These are phyloP conservation scores for Eulithis testata DNA, from an alignment of 2,888 invertebrate species.

Conservation along the genomic window DNA sequence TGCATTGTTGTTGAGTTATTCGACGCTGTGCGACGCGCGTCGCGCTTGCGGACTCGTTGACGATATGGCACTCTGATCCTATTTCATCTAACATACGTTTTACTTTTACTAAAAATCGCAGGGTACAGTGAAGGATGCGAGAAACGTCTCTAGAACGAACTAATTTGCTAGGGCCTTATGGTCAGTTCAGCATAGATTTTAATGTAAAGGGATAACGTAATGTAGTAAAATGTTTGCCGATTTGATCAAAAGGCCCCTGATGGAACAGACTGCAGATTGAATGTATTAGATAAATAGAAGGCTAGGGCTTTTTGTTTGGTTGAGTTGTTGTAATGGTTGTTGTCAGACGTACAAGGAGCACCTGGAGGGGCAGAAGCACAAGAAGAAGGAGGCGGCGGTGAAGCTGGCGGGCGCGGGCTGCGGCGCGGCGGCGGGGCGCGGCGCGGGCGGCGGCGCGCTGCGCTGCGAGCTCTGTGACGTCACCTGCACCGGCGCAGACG, in stretches of 20 bases:
- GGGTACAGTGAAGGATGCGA: too few relatives aligned
- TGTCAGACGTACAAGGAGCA: slow-evolving; percentile 90
- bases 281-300: too few relatives aligned
- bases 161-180: too few relatives aligned
- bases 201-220: too few relatives aligned
- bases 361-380: slow-evolving; percentile 99
- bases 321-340: background rate
- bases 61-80: slow-evolving; percentile 61
- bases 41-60: slow-evolving; percentile 36
- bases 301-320: too few relatives aligned
- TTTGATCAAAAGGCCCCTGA: too few relatives aligned
- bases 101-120: too few relatives aligned
- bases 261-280: too few relatives aligned
- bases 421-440: slow-evolving; percentile 53
- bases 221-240: too few relatives aligned
- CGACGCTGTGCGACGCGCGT: slow-evolving; percentile 32
- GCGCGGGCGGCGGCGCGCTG: slow-evolving; percentile 81
- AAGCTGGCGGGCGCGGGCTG: slow-evolving; percentile 75
- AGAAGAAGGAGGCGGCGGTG: slow-evolving; percentile 96
- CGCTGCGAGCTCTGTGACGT: slow-evolving; percentile 99
- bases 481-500: slow-evolving; percentile 98
- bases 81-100: too few relatives aligned
- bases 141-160: too few relatives aligned
- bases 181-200: too few relatives aligned
- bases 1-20: slow-evolving; percentile 53